A percentile compares a stretch with the other conserved stretches of the same genome.
phyloP scores from a whole-genome alignment of 2,113 vertebrate species.

The Calypte anna region DNA sequence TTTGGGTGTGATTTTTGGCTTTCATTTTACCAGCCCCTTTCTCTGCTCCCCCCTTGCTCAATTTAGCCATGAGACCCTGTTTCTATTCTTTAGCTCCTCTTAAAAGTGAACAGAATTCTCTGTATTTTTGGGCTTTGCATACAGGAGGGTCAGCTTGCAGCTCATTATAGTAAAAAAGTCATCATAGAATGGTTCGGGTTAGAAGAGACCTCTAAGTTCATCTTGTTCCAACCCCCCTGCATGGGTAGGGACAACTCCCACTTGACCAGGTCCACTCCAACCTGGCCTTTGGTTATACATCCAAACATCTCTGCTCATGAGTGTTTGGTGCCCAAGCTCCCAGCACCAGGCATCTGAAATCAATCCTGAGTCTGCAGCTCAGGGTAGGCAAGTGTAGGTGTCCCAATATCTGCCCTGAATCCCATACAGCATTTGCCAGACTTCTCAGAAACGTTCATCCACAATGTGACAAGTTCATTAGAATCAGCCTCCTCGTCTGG shows the following conservation, averaged over 20 bases:
- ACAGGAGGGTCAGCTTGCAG: neutral
- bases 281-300: no score
- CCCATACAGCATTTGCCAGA: neutral
- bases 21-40: neutral
- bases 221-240: no score
- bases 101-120: neutral
- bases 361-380: neutral
- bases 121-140: neutral
- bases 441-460: neutral
- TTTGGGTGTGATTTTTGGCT: neutral
- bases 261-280: no score
- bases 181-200: no score
- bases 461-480: neutral
- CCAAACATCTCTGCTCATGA: accelerated
- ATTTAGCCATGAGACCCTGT: accelerated
- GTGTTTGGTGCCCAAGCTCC: accelerated
- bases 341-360: neutral
- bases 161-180: no score
- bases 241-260: no score
- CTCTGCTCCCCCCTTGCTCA: neutral
- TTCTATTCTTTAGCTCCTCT: neutral
- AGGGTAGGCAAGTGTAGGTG: neutral
- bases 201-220: no score
- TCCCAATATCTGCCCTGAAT: neutral
- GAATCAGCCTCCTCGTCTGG: neutral